These are phyloP conservation scores for Deilephila elpenor DNA, from an alignment of 2,888 invertebrate species.

Conservation along the genomic window DNA sequence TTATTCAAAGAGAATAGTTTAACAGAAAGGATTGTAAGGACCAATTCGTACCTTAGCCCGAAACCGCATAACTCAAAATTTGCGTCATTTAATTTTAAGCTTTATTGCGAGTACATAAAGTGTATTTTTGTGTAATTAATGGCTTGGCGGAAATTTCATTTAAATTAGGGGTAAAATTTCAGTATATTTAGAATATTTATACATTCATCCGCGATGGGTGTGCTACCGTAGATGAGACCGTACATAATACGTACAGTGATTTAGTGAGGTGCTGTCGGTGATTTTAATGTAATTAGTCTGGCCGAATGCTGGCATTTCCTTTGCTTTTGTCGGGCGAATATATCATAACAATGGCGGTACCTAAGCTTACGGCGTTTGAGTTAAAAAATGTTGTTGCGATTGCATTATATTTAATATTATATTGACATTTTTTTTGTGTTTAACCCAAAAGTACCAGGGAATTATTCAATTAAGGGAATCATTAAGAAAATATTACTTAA, in stretches of 20 bases:
- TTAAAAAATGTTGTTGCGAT: not conserved
- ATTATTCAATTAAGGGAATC: too few relatives aligned
- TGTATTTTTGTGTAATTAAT: not conserved
- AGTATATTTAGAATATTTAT: constrained; percentile 34
- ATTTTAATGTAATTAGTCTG: constrained; percentile 80
- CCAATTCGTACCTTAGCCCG: constrained; percentile 41
- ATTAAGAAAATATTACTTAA: too few relatives aligned
- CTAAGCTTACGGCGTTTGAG: not conserved
- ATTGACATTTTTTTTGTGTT: too few relatives aligned
- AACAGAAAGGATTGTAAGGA: constrained; percentile 84
- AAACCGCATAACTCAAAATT: constrained; percentile 43
- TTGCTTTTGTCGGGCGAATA: constrained; percentile 32
- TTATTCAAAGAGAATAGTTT: constrained; percentile 86
- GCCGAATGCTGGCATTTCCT: constrained; percentile 57
- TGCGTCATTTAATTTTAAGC: constrained; percentile 38
- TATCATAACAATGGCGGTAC: constrained; percentile 15
- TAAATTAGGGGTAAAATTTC: constrained; percentile 23
- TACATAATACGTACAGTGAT: constrained; percentile 80
- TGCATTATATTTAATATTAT: too few relatives aligned
- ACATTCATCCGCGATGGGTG: constrained; percentile 67
- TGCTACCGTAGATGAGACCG: constrained; percentile 75
- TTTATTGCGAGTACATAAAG: constrained; percentile 27
- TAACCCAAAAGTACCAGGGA: too few relatives aligned
- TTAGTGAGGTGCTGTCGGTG: constrained; percentile 75
- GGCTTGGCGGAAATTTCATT: not conserved